These are phyloP conservation scores for Spodoptera exigua DNA, from an alignment of 2,888 invertebrate species.

Conservation along the genomic window DNA sequence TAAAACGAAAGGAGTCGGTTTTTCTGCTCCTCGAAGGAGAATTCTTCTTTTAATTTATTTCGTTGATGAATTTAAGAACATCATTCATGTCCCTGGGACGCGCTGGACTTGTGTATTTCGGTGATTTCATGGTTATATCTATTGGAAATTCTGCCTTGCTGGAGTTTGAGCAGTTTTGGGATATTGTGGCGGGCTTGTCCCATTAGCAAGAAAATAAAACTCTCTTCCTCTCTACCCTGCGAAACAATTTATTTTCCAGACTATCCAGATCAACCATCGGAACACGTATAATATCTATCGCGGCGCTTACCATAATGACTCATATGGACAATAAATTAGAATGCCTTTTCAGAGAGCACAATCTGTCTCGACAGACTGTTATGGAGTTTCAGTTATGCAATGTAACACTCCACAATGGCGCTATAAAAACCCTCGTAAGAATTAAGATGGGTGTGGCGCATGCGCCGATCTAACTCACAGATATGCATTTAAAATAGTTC, in stretches of 20 bases:
- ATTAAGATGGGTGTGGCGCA: conserved; percentile 69
- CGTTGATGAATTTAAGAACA: no score
- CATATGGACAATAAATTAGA: conserved; percentile 49
- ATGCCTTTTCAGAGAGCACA: conserved; percentile 67
- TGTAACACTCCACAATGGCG: conserved; percentile 61
- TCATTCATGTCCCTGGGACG: no score
- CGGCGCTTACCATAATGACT: conserved; percentile 46
- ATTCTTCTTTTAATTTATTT: no score
- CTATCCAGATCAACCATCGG: conserved; percentile 38
- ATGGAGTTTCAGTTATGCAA: conserved; percentile 64
- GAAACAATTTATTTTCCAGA: conserved; percentile 23
- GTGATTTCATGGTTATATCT: no score
- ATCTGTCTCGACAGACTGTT: conserved; percentile 63
- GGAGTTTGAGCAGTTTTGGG: conserved; percentile 12
- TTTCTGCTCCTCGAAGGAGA: no score
- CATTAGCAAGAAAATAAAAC: no score
- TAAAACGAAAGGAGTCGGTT: no score
- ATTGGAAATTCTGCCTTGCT: no score
- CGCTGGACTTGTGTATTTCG: no score
- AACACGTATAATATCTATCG: conserved; percentile 37
- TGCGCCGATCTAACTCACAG: conserved; percentile 68
- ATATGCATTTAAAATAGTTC: conserved; percentile 70
- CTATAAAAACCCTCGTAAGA: conserved; percentile 61
- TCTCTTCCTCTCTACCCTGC: no score
- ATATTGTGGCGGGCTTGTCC: no score